Conservation (phyloP, 2,113 vertebrate species). For the Meriones unguiculatus region DNA sequence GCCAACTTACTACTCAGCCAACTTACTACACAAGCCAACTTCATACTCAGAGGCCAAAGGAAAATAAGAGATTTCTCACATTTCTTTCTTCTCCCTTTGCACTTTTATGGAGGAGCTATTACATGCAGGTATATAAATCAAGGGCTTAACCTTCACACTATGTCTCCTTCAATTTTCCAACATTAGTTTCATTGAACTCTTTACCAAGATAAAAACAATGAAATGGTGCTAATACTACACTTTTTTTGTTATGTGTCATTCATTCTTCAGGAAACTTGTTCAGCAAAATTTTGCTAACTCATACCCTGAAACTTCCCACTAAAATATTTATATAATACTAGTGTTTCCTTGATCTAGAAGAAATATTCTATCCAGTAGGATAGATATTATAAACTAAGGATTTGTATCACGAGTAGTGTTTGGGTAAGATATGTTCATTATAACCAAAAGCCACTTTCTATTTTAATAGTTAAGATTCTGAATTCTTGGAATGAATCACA, state of each 20-base stretch:
- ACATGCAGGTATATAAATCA: not conserved
- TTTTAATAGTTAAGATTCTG: not conserved
- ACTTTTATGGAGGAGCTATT: no score
- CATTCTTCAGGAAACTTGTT: not conserved
- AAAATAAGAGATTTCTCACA: not conserved
- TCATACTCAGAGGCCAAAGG: not conserved
- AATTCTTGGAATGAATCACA: not conserved
- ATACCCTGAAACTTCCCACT: no score
- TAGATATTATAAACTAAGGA: not conserved
- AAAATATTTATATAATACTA: not conserved
- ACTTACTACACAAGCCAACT: no score
- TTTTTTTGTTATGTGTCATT: not conserved
- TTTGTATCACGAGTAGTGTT: not conserved
- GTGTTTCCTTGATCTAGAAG: no score
- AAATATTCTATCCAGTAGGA: not conserved
- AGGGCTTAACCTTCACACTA: fast-evolving
- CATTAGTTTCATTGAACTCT: not conserved
- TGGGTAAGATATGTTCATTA: not conserved
- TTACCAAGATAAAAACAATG: not conserved
- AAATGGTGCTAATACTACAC: not conserved
- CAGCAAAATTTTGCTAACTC: not conserved
- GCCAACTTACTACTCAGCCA: no score
- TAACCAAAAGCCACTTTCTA: not conserved
- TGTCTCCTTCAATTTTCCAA: not conserved
- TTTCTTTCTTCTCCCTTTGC: not conserved